A percentile compares a stretch with the other conserved stretches of the same genome.
Conservation (phyloP, 1,140 invertebrate species). For the Nephila pilipes region DNA sequence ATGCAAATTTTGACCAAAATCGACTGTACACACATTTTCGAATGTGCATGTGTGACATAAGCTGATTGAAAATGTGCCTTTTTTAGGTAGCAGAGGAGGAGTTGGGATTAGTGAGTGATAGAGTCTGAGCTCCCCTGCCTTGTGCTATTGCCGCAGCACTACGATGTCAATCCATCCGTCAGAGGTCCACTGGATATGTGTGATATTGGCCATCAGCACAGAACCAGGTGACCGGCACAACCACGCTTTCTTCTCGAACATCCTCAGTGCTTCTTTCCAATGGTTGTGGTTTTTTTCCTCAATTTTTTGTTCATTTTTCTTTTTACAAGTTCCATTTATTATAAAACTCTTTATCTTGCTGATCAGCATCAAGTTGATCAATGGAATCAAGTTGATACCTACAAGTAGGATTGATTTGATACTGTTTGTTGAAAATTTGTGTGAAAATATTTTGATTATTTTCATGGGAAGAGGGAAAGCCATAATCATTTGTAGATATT, state of each 20-base stretch:
- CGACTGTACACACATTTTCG: no score
- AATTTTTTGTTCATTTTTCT: background rate
- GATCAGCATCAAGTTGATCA: background rate
- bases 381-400: background rate
- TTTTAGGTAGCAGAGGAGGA: conserved; percentile 49
- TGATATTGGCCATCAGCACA: conserved; percentile 46
- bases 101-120: conserved; percentile 51
- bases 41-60: background rate
- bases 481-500: conserved; percentile 51
- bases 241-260: conserved; percentile 31
- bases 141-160: conserved; percentile 52
- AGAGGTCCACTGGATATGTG: conserved; percentile 68
- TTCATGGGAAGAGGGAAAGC: conserved; percentile 12
- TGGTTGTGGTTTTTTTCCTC: conserved; percentile 63
- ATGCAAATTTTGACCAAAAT: no score
- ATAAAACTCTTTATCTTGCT: conserved; percentile 6
- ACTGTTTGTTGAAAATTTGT: background rate
- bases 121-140: conserved; percentile 57
- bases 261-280: conserved; percentile 62
- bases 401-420: background rate
- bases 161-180: conserved; percentile 57
- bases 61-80: background rate
- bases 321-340: conserved; percentile 50
- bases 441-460: conserved; percentile 33
- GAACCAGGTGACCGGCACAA: conserved; percentile 71